These are phyloP conservation scores for Leptothorax acervorum DNA, from an alignment of 2,888 invertebrate species.

Conservation along the genomic window DNA sequence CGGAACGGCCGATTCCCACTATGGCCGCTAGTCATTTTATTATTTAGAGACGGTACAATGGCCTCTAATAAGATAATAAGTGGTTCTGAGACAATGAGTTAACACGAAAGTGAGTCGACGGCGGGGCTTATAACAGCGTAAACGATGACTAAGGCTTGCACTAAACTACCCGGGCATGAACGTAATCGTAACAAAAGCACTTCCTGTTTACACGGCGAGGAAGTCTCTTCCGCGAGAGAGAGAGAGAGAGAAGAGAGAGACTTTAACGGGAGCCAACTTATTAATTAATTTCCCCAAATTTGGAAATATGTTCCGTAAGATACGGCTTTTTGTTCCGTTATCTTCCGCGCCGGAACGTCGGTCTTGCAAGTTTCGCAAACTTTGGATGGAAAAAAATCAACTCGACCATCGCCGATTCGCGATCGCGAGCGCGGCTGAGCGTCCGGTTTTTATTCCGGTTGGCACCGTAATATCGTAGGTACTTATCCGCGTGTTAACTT, in stretches of 20 bases:
- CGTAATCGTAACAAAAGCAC: constrained; percentile 27
- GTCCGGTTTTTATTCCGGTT: background rate
- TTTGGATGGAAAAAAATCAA: background rate
- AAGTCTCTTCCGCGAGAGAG: background rate
- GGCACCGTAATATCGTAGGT: background rate
- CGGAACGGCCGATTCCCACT: constrained; percentile 17
- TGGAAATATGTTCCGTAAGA: background rate
- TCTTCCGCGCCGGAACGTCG: background rate
- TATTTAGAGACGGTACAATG: constrained; percentile 52
- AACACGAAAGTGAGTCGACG: constrained; percentile 47
- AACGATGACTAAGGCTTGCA: constrained; percentile 49
- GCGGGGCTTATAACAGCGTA: constrained; percentile 36
- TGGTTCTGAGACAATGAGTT: constrained; percentile 45
- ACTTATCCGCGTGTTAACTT: background rate
- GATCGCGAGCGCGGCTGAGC: background rate
- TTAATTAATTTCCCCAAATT: constrained; percentile 9
- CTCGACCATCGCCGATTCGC: background rate
- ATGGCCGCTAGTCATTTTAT: constrained; percentile 36
- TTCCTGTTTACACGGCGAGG: constrained; percentile 40
- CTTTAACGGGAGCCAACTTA: background rate
- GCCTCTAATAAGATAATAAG: constrained; percentile 50
- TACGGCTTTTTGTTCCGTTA: background rate
- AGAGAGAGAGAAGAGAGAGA: background rate
- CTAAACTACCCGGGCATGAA: constrained; percentile 37
- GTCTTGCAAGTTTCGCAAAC: background rate